Base-by-base conservation (phyloP, 2,797 vertebrate species). In the Natrix natrix region DNA sequence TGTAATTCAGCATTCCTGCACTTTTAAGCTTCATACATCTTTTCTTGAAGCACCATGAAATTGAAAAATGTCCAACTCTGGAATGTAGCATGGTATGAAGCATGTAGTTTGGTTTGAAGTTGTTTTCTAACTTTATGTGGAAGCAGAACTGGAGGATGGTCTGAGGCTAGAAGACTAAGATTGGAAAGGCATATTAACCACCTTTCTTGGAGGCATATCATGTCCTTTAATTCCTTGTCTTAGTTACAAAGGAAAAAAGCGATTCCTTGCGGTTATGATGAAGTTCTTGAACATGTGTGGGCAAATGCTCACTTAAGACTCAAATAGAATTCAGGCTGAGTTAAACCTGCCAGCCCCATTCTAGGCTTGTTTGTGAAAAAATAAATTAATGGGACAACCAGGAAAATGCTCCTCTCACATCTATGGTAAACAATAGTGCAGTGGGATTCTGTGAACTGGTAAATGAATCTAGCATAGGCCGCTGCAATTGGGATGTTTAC, bases 401-500 rank as follows among this genome's bases (percentile, higher is more conserved):
- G 28, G 28, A n/a, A 59, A 11, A 90, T 11, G 52, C 43, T 61
- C 86, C 63, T 60, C 22, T 32, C 59, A 0, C 22, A 22, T 89
- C 32, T 13, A 24, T 26, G 56, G 52, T 48, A 1, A 48, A 22
- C n/a, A 28, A 57, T 48, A 20, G 32, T 48, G 88, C 37, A 24
- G 37, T 48, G 37, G 37, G 20, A 55, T 13, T 60, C 66, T 92
- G 43, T 48, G 54, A 61, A 87, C 17, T 2, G 60, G 7, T 90
- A 83, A 48, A 22, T 66, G 74, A 37, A 7, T 88, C 43, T 55
- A 55, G 52, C 78, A 48, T 56, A 55, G 20, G 2, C 54, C 1
- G 52, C 4, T 48, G 11, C 5, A 0, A 3, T 24, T 0, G 5
- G 0, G 2, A 17, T 0, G 0, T 28, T 22, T 3, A 1, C 0